A percentile compares a stretch with the other conserved stretches of the same genome.
phyloP scores from a whole-genome alignment of 2,888 invertebrate species.

The Pristionchus entomophagus region DNA sequence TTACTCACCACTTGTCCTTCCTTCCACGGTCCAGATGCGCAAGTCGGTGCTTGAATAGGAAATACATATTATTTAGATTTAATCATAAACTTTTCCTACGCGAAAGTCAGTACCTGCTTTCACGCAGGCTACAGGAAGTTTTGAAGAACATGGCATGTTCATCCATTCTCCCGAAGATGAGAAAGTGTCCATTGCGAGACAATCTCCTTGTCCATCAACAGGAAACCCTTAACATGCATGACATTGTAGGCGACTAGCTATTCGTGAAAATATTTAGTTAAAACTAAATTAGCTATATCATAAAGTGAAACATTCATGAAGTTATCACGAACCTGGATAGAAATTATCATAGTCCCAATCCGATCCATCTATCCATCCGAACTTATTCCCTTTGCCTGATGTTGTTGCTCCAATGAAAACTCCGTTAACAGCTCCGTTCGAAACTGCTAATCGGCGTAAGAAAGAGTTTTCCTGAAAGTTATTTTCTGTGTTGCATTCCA shows the following conservation, averaged over 20 bases:
- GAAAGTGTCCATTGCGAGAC: conserved; percentile 22
- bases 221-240: too few species aligned
- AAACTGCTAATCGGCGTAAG: background rate
- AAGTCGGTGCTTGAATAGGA: background rate
- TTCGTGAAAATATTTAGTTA: too few species aligned
- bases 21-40: background rate
- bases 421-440: too few species aligned
- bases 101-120: background rate
- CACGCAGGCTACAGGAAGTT: background rate
- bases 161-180: background rate
- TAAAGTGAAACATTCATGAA: too few species aligned
- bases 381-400: background rate
- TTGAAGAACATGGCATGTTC: background rate
- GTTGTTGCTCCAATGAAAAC: background rate
- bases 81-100: too few species aligned
- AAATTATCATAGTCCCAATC: background rate
- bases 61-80: too few species aligned
- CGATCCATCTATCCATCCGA: background rate
- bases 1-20: background rate
- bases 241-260: too few species aligned
- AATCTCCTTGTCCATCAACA: background rate
- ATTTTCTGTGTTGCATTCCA: too few species aligned
- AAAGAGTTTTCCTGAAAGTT: background rate
- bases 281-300: too few species aligned
- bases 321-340: background rate